Conservation (phyloP, 1,140 invertebrate species). For the Mercenaria mercenaria region DNA sequence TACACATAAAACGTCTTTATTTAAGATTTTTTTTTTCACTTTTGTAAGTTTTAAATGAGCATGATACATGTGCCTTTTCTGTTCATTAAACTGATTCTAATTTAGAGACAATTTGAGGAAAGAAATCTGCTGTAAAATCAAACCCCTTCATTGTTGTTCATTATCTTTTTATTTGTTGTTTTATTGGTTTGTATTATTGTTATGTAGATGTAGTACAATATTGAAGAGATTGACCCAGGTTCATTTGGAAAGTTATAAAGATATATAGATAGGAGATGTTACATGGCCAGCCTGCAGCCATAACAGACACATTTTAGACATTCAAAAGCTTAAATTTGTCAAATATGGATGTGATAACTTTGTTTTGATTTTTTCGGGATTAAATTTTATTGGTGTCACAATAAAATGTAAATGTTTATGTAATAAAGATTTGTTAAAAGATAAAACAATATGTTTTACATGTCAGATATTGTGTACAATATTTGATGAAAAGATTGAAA, state of each 20-base stretch:
- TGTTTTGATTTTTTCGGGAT: neutral
- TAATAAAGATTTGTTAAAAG: neutral
- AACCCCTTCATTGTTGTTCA: no score
- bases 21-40: no score
- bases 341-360: neutral
- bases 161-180: neutral
- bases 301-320: slow-evolving; percentile 3
- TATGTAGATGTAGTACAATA: neutral
- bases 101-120: no score
- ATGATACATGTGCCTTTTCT: no score
- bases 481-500: neutral
- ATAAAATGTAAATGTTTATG: neutral
- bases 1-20: no score
- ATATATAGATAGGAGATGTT: neutral
- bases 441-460: slow-evolving; percentile 34
- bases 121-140: no score
- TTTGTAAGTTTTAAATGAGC: no score
- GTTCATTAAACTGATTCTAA: no score
- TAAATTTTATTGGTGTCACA: slow-evolving; percentile 8
- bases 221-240: neutral
- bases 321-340: neutral
- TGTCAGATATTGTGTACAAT: neutral
- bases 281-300: neutral
- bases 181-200: neutral
- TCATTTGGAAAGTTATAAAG: neutral